Conservation (phyloP, 2,113 vertebrate species). For the Tetrax tetrax region DNA sequence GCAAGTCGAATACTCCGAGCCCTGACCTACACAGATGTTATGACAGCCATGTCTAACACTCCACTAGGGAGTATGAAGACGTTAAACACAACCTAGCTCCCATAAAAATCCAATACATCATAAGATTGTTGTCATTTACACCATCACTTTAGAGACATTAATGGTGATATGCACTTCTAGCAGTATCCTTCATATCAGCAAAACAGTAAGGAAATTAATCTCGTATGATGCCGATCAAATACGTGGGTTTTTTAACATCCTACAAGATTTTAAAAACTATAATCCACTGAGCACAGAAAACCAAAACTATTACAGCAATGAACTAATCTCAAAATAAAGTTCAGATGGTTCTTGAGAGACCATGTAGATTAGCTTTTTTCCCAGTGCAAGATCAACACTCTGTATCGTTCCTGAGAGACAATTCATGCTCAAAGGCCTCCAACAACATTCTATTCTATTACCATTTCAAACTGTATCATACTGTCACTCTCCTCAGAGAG, state of each 20-base stretch:
- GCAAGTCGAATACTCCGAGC: neutral
- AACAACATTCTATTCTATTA: neutral
- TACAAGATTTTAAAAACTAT: neutral
- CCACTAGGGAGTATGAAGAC: neutral
- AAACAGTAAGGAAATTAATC: neutral
- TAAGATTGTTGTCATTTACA: neutral
- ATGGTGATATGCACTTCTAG: neutral
- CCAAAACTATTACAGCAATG: neutral
- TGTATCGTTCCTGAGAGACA: neutral
- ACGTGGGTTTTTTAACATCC: neutral
- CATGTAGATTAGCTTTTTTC: neutral
- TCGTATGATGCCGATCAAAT: neutral
- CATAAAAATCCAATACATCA: neutral
- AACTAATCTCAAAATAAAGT: neutral
- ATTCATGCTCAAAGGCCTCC: neutral
- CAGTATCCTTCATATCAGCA: neutral
- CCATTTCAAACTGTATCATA: neutral
- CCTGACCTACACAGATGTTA: neutral
- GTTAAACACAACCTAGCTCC: neutral
- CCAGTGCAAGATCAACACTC: neutral
- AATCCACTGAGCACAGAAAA: neutral
- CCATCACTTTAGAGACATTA: neutral
- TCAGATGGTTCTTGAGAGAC: neutral
- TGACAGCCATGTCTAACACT: neutral
- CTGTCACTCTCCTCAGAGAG: neutral